phyloP scores from a whole-genome alignment of 2,888 invertebrate species.

The Ditylenchus weischeri region DNA sequence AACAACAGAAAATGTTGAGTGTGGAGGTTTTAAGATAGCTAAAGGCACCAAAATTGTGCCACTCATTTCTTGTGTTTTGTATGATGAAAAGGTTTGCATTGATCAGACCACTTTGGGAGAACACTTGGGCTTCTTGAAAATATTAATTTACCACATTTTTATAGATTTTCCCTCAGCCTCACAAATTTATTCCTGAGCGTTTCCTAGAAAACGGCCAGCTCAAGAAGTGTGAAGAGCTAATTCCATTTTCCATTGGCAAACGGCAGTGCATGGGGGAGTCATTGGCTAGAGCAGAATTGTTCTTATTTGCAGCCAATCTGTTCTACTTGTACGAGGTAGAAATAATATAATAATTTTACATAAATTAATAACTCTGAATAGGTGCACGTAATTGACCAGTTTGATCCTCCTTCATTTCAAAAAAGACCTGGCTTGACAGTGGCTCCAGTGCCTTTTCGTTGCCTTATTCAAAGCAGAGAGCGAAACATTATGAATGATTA shows the following conservation, averaged over 20 bases:
- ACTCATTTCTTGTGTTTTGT: constrained; percentile 25
- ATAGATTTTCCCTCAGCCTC: constrained; percentile 24
- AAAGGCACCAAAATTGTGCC: constrained; percentile 23
- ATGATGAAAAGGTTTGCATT: constrained; percentile 23
- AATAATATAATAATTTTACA: background rate
- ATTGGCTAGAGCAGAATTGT: constrained; percentile 6
- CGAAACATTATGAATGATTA: background rate
- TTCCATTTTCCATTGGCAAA: constrained; percentile 34
- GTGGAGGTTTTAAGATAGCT: constrained; percentile 19
- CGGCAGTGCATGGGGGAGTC: constrained; percentile 7
- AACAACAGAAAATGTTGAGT: constrained; percentile 21
- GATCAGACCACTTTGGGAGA: no score
- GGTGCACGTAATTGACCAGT: background rate
- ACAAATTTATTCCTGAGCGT: constrained; percentile 38
- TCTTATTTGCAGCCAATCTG: background rate
- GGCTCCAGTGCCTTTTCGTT: background rate
- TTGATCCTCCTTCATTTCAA: background rate
- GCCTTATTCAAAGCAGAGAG: background rate
- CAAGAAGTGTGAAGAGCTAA: constrained; percentile 37
- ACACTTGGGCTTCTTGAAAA: no score
- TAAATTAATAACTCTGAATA: background rate
- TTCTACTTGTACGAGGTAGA: background rate
- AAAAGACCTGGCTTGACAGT: constrained; percentile 1
- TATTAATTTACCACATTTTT: background rate
- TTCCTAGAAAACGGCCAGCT: constrained; percentile 41